Evolutionary conservation across 37 sponge, comb jelly and placozoan species (phyloP).

Genomic region (Agelas oroides): DNA sequence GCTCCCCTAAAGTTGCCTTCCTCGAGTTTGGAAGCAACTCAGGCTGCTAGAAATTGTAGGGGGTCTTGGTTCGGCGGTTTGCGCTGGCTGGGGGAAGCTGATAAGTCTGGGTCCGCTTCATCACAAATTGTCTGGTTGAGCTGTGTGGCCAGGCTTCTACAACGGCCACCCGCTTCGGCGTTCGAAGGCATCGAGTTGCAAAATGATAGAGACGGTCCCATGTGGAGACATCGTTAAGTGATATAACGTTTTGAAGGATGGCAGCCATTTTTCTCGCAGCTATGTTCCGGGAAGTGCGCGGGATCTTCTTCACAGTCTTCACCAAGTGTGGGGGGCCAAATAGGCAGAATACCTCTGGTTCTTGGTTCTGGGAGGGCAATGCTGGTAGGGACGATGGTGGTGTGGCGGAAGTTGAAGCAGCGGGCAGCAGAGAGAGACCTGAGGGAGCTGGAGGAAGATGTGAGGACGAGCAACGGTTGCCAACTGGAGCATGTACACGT

Average conservation of each 20-base stretch:
- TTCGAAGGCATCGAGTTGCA: conserved; percentile 29
- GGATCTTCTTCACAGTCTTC: conserved; percentile 31
- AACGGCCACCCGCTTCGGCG: conserved; percentile 13
- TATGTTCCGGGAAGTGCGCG: conserved; percentile 27
- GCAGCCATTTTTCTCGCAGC: conserved; percentile 26
- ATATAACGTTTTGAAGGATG: conserved; percentile 17
- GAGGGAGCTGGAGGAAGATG: too few species aligned
- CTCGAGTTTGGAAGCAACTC: conserved; percentile 3
- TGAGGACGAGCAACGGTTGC: too few species aligned
- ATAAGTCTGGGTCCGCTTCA: not conserved
- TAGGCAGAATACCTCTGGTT: too few species aligned
- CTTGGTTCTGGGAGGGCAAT: too few species aligned
- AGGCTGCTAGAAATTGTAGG: not conserved
- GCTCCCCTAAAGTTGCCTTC: conserved; percentile 11
- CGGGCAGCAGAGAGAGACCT: too few species aligned
- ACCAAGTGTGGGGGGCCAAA: not conserved
- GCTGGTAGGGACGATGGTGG: too few species aligned
- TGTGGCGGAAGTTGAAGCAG: too few species aligned
- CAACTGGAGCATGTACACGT: too few species aligned
- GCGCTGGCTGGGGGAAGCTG: too few species aligned
- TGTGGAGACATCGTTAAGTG: conserved; percentile 6
- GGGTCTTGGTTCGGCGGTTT: too few species aligned
- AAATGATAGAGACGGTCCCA: conserved; percentile 42
- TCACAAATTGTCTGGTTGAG: conserved; percentile 24
- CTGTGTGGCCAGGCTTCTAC: conserved; percentile 20